phyloP scores from a whole-genome alignment of 2,113 vertebrate species.

The mouse (Mus musculus) region DNA sequence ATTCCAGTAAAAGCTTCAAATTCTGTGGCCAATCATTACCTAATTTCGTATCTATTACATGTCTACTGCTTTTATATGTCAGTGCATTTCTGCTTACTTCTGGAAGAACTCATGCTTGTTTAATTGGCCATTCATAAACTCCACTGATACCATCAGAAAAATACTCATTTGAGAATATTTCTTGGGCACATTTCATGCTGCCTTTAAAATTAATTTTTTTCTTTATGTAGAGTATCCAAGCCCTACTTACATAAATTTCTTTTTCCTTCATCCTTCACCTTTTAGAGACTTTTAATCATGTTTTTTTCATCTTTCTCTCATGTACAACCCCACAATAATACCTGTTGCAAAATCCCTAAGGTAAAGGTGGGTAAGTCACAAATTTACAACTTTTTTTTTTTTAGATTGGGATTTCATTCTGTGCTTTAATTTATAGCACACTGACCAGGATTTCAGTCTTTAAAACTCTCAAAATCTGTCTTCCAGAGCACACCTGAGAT shows the following conservation, averaged over 20 bases:
- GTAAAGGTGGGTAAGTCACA: neutral
- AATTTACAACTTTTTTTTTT: neutral
- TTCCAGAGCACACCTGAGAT: conserved; percentile 19
- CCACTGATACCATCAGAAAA: conserved; percentile 29
- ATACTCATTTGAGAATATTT: neutral
- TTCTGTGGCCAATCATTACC: conserved; percentile 11
- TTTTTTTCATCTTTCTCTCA: neutral
- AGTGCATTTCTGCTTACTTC: conserved; percentile 31
- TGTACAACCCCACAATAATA: neutral
- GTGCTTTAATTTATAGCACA: conserved; percentile 51
- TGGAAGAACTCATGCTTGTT: neutral
- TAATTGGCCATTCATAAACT: conserved; percentile 27
- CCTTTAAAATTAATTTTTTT: conserved; percentile 10
- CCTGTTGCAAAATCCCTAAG: conserved; percentile 35
- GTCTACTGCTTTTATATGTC: neutral
- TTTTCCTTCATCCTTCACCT: neutral
- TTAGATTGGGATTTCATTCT: conserved; percentile 29
- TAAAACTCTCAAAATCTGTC: neutral
- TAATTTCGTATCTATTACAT: conserved; percentile 5
- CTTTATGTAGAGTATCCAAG: neutral
- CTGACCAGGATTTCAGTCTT: conserved; percentile 27
- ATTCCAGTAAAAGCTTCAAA: conserved; percentile 47
- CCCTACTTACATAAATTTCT: neutral
- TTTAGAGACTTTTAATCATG: neutral
- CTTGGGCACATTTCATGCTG: conserved; percentile 9